Conservation (phyloP, 2,888 invertebrate genomes). For the Cyaniris semiargus region DNA sequence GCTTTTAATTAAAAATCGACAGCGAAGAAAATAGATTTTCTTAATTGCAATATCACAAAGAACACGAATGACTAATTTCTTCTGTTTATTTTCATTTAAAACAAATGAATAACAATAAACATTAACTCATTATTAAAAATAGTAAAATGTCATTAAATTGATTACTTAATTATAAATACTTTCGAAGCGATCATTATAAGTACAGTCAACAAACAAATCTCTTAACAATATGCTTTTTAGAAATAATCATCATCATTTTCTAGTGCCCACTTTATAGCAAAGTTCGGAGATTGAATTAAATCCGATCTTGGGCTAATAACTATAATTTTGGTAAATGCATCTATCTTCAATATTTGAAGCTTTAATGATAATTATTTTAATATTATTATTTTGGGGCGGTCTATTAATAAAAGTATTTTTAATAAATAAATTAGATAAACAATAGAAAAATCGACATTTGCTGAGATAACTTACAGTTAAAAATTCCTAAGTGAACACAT, state of each 20-base stretch:
- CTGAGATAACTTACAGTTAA: neutral
- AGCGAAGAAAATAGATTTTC: neutral
- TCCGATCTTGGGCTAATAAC: neutral
- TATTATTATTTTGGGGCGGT: no score
- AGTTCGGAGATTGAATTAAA: neutral
- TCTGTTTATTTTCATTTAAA: neutral
- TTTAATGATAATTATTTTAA: no score
- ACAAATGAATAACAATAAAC: neutral
- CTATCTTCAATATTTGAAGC: no score
- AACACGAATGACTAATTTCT: neutral
- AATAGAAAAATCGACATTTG: no score
- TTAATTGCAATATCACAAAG: slow-evolving; percentile 6
- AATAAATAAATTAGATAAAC: no score
- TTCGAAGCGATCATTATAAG: neutral
- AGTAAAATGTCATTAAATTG: slow-evolving; percentile 2
- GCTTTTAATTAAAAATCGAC: neutral
- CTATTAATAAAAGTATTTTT: no score
- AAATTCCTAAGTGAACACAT: neutral
- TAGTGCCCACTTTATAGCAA: no score
- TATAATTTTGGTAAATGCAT: no score
- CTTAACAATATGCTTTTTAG: neutral
- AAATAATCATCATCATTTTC: neutral
- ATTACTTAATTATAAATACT: neutral
- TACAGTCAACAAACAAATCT: neutral
- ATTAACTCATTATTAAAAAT: neutral